Evolutionary conservation across 2,888 invertebrate species (phyloP).

Genomic region (Lepas anatifera): DNA sequence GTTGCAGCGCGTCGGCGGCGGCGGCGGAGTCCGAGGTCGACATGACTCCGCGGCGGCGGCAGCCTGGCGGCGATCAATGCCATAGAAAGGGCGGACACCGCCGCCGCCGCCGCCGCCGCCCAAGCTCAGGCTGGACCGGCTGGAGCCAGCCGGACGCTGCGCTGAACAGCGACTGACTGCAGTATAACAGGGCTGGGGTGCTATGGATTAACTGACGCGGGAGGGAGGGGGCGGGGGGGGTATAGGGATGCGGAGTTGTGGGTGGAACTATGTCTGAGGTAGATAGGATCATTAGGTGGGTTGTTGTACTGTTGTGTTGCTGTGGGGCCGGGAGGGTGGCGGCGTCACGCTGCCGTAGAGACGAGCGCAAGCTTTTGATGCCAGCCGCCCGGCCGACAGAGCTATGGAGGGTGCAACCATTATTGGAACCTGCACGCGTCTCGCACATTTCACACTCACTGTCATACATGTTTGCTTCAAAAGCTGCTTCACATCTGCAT

Average conservation of each 20-base stretch:
- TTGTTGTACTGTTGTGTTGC: neutral
- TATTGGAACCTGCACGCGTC: neutral
- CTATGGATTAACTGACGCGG: too few species aligned
- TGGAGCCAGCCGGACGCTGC: too few species aligned
- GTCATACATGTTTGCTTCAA: neutral
- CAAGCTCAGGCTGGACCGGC: too few species aligned
- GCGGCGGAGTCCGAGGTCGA: neutral
- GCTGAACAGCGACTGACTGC: neutral
- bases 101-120: neutral
- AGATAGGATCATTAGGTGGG: neutral
- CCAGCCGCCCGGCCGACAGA: neutral
- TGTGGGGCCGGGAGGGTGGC: neutral
- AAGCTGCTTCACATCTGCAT: neutral
- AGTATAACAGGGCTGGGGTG: too few species aligned
- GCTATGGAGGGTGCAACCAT: neutral
- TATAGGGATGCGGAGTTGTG: too few species aligned
- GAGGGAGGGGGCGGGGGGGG: too few species aligned
- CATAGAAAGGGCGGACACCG: neutral
- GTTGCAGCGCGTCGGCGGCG: neutral
- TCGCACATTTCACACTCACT: neutral
- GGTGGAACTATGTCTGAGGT: constrained; percentile 6
- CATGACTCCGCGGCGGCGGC: neutral
- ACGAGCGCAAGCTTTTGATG: too few species aligned
- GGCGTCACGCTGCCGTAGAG: neutral
- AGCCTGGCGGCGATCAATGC: neutral